These are phyloP conservation scores for Centropyge bicolor DNA, from an alignment of 2,797 vertebrate genomes.

Conservation along the genomic window DNA sequence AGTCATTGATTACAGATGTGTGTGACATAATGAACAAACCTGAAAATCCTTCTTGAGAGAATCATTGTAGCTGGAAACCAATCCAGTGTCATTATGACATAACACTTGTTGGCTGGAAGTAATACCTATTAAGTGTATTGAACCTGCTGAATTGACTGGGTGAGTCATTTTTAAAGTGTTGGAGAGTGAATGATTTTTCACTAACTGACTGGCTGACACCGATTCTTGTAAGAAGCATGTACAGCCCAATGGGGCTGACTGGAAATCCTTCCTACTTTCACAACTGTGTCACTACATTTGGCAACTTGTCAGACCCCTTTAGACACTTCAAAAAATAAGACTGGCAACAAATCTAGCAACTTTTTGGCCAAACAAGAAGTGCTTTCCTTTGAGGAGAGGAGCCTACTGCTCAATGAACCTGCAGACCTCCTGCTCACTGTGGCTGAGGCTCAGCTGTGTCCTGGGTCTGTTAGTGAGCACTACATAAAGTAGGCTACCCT, in stretches of 20 bases:
- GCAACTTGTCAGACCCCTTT: background rate
- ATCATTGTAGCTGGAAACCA: constrained; percentile 8
- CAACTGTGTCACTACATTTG: constrained; percentile 14
- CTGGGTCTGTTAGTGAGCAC: constrained; percentile 6
- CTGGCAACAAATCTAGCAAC: background rate
- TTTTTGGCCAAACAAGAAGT: constrained; percentile 2
- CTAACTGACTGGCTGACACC: background rate
- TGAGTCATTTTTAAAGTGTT: constrained; percentile 17
- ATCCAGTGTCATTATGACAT: constrained; percentile 13
- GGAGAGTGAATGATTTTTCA: background rate
- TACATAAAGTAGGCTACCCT: background rate
- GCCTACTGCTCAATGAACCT: background rate
- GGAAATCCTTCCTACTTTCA: background rate
- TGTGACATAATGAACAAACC: background rate
- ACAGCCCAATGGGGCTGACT: background rate
- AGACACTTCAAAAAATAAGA: background rate
- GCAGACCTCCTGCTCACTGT: constrained; percentile 3
- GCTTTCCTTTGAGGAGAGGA: background rate
- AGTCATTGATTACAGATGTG: constrained; percentile 6
- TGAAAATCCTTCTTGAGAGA: constrained; percentile 2
- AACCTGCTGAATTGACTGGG: background rate
- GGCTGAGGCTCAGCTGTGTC: constrained; percentile 21
- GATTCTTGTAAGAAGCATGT: background rate
- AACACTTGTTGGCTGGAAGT: background rate
- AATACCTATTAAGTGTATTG: background rate